phyloP scores from a whole-genome alignment of 2,797 vertebrate species.

The Silurus lanzhouensis region DNA sequence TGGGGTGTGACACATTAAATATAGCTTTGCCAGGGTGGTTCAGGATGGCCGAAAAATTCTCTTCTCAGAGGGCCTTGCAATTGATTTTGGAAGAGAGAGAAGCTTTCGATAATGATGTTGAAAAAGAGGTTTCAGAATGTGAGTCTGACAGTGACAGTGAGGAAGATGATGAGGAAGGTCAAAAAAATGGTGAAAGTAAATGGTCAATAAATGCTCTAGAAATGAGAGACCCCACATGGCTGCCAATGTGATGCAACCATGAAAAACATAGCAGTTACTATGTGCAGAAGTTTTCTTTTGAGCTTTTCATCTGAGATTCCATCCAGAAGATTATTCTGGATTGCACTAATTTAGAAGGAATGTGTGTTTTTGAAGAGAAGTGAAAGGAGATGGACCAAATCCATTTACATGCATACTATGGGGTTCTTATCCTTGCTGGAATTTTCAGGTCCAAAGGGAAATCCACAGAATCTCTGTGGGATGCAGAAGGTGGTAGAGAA shows the following conservation, averaged over 20 bases:
- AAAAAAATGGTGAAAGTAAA: too few relatives aligned
- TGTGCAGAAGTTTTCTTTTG: too few relatives aligned
- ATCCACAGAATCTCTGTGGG: too few relatives aligned
- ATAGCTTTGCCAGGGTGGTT: neutral
- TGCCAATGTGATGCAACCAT: too few relatives aligned
- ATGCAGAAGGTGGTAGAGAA: neutral
- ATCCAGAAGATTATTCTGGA: too few relatives aligned
- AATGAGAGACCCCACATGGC: too few relatives aligned
- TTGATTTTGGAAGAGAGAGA: constrained; percentile 12
- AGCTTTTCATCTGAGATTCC: too few relatives aligned
- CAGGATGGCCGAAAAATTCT: neutral
- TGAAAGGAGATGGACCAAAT: constrained; percentile 40
- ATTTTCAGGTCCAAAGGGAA: too few relatives aligned
- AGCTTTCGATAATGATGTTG: neutral
- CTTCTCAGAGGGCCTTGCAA: constrained; percentile 20
- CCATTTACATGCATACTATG: constrained; percentile 38
- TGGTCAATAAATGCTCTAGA: too few relatives aligned
- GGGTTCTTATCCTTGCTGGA: constrained; percentile 36
- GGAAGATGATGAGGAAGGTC: constrained; percentile 7
- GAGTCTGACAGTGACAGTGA: constrained; percentile 22
- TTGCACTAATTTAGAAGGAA: too few relatives aligned
- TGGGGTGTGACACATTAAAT: neutral
- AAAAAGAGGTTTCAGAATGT: constrained; percentile 26
- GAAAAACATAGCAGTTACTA: too few relatives aligned
- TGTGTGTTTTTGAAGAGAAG: neutral